Evolutionary conservation across 2,797 vertebrate species (phyloP).

Genomic region (Argyrosomus regius): DNA sequence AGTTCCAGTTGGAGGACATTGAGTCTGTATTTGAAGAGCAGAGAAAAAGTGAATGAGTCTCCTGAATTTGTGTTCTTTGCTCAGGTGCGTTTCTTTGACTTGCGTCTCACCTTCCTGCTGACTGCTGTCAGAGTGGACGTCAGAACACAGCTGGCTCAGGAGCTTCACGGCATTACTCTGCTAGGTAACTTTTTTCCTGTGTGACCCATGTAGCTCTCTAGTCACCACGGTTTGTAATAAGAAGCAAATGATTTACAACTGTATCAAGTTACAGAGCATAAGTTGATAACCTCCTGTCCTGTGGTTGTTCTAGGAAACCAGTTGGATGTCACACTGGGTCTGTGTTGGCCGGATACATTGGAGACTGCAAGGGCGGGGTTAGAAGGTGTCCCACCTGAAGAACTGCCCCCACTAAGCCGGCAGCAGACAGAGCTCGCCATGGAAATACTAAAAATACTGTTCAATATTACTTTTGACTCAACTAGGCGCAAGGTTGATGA

Average conservation of each 20-base stretch:
- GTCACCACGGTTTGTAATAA: neutral
- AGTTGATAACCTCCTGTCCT: neutral
- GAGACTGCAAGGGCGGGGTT: constrained; percentile 82
- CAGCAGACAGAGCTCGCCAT: constrained; percentile 90
- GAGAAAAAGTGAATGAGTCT: neutral
- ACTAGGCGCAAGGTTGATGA: constrained; percentile 89
- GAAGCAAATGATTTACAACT: neutral
- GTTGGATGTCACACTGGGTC: constrained; percentile 87
- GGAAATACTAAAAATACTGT: constrained; percentile 96
- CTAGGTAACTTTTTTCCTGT: constrained; percentile 79
- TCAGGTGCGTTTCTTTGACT: constrained; percentile 91
- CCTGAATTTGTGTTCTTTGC: constrained; percentile 13
- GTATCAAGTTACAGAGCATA: neutral
- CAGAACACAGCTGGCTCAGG: constrained; percentile 88
- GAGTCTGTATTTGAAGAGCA: neutral
- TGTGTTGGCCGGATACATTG: constrained; percentile 85
- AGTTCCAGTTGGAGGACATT: neutral
- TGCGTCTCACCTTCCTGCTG: constrained; percentile 92
- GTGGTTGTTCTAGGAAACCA: constrained; percentile 82
- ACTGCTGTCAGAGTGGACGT: constrained; percentile 90
- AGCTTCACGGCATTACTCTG: constrained; percentile 90
- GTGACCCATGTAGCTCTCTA: neutral
- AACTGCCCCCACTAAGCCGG: constrained; percentile 83
- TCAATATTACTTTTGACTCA: constrained; percentile 93
- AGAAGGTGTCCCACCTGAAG: constrained; percentile 50